Evolutionary conservation across 2,797 vertebrate species (phyloP).

Genomic region (Microchirus variegatus): DNA sequence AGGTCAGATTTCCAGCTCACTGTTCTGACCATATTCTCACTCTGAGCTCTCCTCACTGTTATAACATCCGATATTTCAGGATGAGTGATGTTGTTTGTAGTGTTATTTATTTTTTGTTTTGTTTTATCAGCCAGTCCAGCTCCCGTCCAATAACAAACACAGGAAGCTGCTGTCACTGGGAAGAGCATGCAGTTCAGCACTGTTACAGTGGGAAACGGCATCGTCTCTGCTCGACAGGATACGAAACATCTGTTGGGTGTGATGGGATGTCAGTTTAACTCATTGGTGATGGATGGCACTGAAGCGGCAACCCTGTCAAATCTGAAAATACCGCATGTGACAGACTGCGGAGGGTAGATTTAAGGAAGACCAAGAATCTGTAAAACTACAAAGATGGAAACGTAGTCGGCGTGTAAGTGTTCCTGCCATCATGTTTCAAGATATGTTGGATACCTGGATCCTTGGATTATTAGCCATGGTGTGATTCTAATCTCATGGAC

Average conservation of each 20-base stretch:
- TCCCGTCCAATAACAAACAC: conserved; percentile 74
- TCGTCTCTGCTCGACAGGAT: conserved; percentile 24
- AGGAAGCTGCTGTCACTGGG: conserved; percentile 73
- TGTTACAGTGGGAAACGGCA: conserved; percentile 34
- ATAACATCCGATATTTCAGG: conserved; percentile 15
- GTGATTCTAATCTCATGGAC: too few species aligned
- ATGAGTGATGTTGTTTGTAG: conserved; percentile 18
- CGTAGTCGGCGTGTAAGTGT: too few species aligned
- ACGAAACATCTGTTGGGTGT: conserved; percentile 56
- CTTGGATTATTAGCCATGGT: too few species aligned
- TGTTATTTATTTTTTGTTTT: conserved; percentile 28
- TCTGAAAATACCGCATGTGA: conserved; percentile 33
- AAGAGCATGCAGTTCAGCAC: conserved; percentile 49
- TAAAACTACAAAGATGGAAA: too few species aligned
- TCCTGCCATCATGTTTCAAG: too few species aligned
- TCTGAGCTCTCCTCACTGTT: conserved; percentile 12
- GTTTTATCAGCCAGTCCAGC: conserved; percentile 56
- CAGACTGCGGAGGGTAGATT: conserved; percentile 12
- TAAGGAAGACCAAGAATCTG: conserved; percentile 25
- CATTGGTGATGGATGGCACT: conserved; percentile 37
- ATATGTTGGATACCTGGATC: too few species aligned
- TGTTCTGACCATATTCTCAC: conserved; percentile 41
- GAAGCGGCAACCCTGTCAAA: conserved; percentile 45
- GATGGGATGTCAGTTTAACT: conserved; percentile 42
- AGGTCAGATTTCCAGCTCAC: not conserved